Conservation (phyloP, 30 jellyfish, hydroid and myxozoan species). For the Pelagia noctiluca region DNA sequence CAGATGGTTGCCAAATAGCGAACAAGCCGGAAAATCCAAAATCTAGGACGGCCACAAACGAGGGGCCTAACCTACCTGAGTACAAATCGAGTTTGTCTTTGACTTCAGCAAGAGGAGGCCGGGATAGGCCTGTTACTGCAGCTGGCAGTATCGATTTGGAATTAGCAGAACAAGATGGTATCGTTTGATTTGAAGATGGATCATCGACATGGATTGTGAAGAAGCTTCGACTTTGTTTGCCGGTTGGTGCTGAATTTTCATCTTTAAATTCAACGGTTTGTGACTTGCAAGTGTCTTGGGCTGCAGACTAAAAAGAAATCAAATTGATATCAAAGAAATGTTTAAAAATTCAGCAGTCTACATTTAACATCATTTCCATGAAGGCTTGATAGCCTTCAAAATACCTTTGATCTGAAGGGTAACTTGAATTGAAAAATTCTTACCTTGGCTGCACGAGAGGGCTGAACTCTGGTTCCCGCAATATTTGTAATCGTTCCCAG, state of each 20-base stretch:
- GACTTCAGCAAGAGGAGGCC: constrained; percentile 57
- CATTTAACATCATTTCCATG: background rate
- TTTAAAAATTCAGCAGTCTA: background rate
- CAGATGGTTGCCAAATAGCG: no score
- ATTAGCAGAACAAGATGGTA: no score
- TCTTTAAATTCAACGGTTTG: background rate
- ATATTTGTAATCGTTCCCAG: constrained; percentile 85
- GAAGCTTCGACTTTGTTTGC: background rate
- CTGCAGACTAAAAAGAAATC: background rate
- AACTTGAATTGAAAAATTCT: background rate
- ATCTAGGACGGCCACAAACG: background rate
- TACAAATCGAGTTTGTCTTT: constrained; percentile 8
- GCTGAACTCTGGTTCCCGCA: constrained; percentile 88
- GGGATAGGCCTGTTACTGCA: constrained; percentile 23
- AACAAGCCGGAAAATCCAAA: no score
- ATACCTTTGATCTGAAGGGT: background rate
- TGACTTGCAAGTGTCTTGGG: background rate
- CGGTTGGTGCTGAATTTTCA: background rate
- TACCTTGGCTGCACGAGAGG: constrained; percentile 96
- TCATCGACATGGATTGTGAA: constrained; percentile 51
- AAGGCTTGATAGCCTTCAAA: background rate
- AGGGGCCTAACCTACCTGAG: background rate
- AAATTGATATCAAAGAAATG: background rate
- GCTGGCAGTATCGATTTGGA: constrained; percentile 21
- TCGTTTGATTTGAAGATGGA: no score